Evolutionary conservation across 1,140 invertebrate genomes (phyloP).

Genomic region (Microplitis demolitor): DNA sequence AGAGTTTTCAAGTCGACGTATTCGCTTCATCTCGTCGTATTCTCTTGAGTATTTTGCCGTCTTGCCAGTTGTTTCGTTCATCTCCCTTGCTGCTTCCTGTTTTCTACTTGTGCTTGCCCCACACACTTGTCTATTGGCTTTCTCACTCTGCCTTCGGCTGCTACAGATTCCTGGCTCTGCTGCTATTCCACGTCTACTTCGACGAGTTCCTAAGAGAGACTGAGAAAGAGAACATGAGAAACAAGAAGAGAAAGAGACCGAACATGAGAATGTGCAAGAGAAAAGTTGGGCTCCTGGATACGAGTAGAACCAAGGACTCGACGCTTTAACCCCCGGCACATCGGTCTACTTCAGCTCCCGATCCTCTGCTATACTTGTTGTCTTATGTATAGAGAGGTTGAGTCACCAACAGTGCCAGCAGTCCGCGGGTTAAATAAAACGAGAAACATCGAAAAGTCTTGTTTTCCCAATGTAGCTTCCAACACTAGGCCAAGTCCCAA

Average conservation of each 20-base stretch:
- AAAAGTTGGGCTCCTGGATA: not conserved
- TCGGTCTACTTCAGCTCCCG: too few species aligned
- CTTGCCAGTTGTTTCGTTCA: conserved; percentile 18
- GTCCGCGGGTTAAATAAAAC: conserved; percentile 26
- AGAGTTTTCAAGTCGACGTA: conserved; percentile 32
- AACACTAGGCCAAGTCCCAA: not conserved
- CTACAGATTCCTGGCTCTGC: not conserved
- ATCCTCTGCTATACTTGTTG: too few species aligned
- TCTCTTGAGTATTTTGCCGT: conserved; percentile 7
- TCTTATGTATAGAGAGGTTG: too few species aligned
- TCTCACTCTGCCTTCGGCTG: not conserved
- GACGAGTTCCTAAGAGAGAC: too few species aligned
- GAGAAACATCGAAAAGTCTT: conserved; percentile 26
- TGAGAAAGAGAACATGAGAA: too few species aligned
- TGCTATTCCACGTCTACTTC: not conserved
- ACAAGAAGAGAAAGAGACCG: too few species aligned
- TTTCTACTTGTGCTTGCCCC: not conserved
- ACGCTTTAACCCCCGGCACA: not conserved
- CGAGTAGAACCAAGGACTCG: not conserved
- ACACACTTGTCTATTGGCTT: not conserved
- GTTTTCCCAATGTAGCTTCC: conserved; percentile 11
- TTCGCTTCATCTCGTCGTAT: conserved; percentile 9
- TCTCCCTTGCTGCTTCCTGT: conserved; percentile 2
- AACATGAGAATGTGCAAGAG: too few species aligned
- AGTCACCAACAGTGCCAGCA: too few species aligned